Percentiles rank a stretch among this genome's conserved stretches.
Evolutionary conservation across 2,888 invertebrate genomes (phyloP).

Genomic region (Gymnocheta viridis): DNA sequence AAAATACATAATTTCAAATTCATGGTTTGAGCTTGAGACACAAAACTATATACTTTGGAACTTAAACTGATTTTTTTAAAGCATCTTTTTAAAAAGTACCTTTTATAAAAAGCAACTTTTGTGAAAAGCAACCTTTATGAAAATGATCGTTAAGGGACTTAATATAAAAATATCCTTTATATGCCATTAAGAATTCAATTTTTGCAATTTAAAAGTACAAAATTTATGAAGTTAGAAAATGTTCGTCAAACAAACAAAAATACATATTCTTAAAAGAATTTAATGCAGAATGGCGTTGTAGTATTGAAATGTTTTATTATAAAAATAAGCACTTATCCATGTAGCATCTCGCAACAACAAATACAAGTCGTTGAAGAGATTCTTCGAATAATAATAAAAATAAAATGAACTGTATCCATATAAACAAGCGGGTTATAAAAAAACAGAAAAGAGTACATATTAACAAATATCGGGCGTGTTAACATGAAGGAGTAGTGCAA

Average conservation of each 20-base stretch:
- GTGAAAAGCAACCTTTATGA: background rate
- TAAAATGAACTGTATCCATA: slow-evolving; percentile 30
- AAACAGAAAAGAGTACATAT: slow-evolving; percentile 43
- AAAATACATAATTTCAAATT: no score
- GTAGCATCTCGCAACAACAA: background rate
- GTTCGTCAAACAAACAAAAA: no score
- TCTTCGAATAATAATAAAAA: slow-evolving; percentile 40
- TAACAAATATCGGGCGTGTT: slow-evolving; percentile 50
- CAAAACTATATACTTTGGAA: no score
- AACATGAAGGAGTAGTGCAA: slow-evolving; percentile 27
- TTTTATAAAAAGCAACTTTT: background rate
- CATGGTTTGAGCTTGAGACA: no score
- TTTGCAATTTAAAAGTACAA: background rate
- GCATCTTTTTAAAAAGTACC: no score
- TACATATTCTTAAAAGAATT: background rate
- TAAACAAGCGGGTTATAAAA: slow-evolving; percentile 50
- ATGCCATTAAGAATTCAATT: background rate
- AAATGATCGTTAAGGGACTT: background rate
- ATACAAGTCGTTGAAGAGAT: slow-evolving; percentile 29
- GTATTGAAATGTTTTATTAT: background rate
- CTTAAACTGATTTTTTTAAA: no score
- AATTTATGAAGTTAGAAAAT: no score
- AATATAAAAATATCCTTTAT: background rate
- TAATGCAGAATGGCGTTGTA: background rate
- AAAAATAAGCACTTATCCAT: slow-evolving; percentile 14